phyloP scores from a whole-genome alignment of 92 coral and sea anemone species.

The Zoanthus gigantus region DNA sequence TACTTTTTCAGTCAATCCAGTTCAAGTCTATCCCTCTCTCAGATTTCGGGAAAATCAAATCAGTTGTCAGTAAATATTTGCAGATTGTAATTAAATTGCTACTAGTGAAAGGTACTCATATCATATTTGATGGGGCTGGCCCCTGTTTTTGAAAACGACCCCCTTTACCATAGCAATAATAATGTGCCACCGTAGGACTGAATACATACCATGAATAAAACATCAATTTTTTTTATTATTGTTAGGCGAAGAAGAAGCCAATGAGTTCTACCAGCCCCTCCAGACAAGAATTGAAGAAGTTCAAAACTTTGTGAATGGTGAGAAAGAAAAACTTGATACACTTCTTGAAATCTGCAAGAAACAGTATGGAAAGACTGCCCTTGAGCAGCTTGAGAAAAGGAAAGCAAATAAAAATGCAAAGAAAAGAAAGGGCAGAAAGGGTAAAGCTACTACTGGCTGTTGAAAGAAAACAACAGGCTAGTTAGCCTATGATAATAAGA shows the following conservation, averaged over 20 bases:
- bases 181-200: constrained; percentile 26
- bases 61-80: constrained; percentile 17
- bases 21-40: constrained; percentile 21
- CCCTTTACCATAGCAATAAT: constrained; percentile 26
- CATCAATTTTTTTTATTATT: constrained; percentile 16
- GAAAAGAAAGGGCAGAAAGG: constrained; percentile 21
- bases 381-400: constrained; percentile 11
- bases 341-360: constrained; percentile 29
- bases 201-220: constrained; percentile 16
- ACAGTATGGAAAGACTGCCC: constrained; percentile 31
- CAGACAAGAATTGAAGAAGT: neutral
- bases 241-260: constrained; percentile 20
- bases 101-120: constrained; percentile 19
- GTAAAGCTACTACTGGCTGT: constrained; percentile 27
- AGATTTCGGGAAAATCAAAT: constrained; percentile 17
- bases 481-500: constrained; percentile 5
- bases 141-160: constrained; percentile 19
- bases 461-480: constrained; percentile 12
- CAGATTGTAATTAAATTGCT: constrained; percentile 26
- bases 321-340: constrained; percentile 25
- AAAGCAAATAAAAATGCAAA: constrained; percentile 21
- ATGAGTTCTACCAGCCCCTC: constrained; percentile 31
- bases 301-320: constrained; percentile 18
- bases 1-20: constrained; percentile 25
- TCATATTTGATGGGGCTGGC: constrained; percentile 33